phyloP scores from a whole-genome alignment of 2,888 invertebrate genomes.

The Vanessa cardui region DNA sequence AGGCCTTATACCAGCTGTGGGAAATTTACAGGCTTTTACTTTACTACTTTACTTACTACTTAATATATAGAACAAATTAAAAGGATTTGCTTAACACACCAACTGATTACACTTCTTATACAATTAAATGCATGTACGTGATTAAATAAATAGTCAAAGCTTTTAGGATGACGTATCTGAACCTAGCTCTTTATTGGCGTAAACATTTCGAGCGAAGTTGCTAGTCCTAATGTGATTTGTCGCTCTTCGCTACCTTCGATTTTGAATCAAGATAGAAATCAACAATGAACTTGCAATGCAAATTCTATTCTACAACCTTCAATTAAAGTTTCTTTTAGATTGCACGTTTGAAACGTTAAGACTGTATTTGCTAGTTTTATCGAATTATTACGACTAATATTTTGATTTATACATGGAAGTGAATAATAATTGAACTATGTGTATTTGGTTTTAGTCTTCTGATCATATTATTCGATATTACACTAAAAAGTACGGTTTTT shows the following conservation, averaged over 20 bases:
- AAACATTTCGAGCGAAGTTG: conserved; percentile 16
- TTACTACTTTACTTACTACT: too few relatives aligned
- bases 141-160: conserved; percentile 10
- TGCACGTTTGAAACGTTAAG: neutral
- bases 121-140: neutral
- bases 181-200: conserved; percentile 22
- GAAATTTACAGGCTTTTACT: too few relatives aligned
- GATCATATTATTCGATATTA: neutral
- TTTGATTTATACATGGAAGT: conserved; percentile 3
- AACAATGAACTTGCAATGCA: conserved; percentile 22
- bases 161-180: conserved; percentile 14
- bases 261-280: conserved; percentile 36
- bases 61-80: too few relatives aligned
- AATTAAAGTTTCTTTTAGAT: conserved; percentile 9
- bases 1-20: too few relatives aligned
- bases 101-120: neutral
- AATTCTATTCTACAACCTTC: conserved; percentile 15
- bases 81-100: too few relatives aligned
- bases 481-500: too few relatives aligned
- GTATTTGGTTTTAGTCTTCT: neutral
- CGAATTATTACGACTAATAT: conserved; percentile 11
- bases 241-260: conserved; percentile 36
- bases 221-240: conserved; percentile 38
- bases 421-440: neutral
- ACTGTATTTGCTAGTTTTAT: neutral